These are phyloP conservation scores for Nomada hirtipes DNA, from an alignment of 2,888 invertebrate genomes.

Conservation along the genomic window DNA sequence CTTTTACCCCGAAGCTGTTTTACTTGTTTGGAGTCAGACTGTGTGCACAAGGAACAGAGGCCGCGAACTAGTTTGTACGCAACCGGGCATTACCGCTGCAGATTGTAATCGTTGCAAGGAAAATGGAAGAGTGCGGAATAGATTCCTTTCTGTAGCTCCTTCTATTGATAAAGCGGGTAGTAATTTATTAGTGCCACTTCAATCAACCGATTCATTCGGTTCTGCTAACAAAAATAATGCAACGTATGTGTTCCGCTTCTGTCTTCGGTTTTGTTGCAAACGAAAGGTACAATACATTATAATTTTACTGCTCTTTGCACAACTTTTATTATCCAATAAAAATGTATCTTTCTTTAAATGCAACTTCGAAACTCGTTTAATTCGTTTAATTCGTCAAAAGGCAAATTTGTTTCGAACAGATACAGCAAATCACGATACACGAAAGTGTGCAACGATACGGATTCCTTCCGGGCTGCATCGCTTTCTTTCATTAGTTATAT, in stretches of 20 bases:
- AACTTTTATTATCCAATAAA: not conserved
- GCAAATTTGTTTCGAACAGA: not conserved
- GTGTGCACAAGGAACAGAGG: conserved; percentile 1
- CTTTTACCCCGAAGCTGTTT: no score
- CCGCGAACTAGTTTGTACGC: not conserved
- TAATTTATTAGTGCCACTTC: not conserved
- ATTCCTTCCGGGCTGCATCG: conserved; percentile 12
- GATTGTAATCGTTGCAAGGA: not conserved
- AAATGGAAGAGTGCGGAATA: not conserved
- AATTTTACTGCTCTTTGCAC: no score
- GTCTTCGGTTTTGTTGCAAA: no score
- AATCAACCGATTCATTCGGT: not conserved
- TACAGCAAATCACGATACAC: not conserved
- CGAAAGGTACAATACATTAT: no score
- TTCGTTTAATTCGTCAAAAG: not conserved
- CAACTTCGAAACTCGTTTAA: no score
- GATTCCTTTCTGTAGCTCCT: not conserved
- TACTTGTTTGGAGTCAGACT: not conserved
- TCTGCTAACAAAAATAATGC: no score
- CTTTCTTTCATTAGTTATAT: conserved; percentile 61
- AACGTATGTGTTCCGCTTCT: no score
- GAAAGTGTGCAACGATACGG: not conserved
- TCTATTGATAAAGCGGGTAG: not conserved
- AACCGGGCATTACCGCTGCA: not conserved
- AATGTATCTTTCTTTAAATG: not conserved